Evolutionary conservation across 2,888 invertebrate genomes (phyloP), one percentile per base, ranked within the genome.

Genomic region (Mythimna albipuncta): DNA sequence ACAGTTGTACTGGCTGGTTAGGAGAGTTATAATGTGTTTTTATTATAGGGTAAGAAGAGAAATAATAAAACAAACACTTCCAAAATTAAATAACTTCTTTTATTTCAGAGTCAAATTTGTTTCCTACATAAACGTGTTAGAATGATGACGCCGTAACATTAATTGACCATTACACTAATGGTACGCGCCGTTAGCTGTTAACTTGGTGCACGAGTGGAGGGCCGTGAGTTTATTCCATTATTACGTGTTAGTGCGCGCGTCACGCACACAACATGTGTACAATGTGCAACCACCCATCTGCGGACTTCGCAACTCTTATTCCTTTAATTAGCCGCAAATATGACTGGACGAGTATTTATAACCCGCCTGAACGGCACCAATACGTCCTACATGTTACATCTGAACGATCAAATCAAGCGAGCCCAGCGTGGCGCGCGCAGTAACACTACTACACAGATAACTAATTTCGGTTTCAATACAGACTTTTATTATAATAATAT

Each of bases 51-150:
- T 35, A 52, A 41, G 38, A 44, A 21, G 5, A n/a, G 2, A 47
- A 72, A 41, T 59, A 95, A 94, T 94, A 85, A 96, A 96, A 96
- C 95, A 89, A 93, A 88, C 88, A 89, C 78, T 90, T 96, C 95
- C 95, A 96, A 96, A 96, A 96, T 96, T 96, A 96, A 96, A 96
- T 96, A 96, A 95, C 95, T 95, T 96, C 95, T 95, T 96, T 96
- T 96, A 96, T 95, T 95, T 95, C 95, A 96, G 94, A 96, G 95
- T 96, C 95, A 95, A 96, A 95, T 96, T 96, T 95, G 94, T 95
- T 95, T 94, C 92, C 96, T 96, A 96, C 96, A 95, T 95, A 94
- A 94, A 93, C 92, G 95, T 96, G 96, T 96, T 96, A 96, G 94
- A 95, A 95, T 92, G 93, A 92, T 91, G 93, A 94, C 95, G 94